Percentiles rank a stretch among this genome's conserved stretches.
Evolutionary conservation across 1,140 invertebrate genomes (phyloP).

Genomic region (Helicoverpa zea): DNA sequence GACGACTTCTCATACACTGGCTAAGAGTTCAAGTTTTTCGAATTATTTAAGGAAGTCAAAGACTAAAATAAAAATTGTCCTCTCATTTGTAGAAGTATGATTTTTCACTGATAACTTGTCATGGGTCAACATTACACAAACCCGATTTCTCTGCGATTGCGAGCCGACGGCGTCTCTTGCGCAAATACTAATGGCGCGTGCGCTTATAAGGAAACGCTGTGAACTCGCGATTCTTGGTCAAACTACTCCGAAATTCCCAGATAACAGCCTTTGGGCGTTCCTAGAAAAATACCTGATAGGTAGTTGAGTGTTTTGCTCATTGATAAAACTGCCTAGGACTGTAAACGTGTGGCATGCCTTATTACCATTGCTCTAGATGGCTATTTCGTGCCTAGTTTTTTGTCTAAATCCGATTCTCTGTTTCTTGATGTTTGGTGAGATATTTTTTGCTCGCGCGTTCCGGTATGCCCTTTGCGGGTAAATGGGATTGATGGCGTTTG

Average conservation of each 20-base stretch:
- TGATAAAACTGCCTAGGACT: slow-evolving; percentile 24
- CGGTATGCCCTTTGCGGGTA: not conserved
- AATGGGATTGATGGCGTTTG: not conserved
- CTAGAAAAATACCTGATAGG: slow-evolving; percentile 44
- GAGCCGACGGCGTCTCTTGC: slow-evolving; percentile 53
- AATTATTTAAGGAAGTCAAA: too few relatives aligned
- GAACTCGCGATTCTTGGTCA: slow-evolving; percentile 50
- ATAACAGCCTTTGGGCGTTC: slow-evolving; percentile 7
- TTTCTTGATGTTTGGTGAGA: not conserved
- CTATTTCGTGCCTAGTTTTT: not conserved
- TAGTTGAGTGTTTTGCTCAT: slow-evolving; percentile 37
- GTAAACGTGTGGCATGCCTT: slow-evolving; percentile 9
- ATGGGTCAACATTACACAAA: slow-evolving; percentile 63
- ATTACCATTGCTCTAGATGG: not conserved
- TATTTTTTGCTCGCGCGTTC: not conserved
- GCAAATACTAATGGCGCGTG: slow-evolving; percentile 60
- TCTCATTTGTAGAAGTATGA: slow-evolving; percentile 19
- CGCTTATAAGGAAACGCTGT: slow-evolving; percentile 64
- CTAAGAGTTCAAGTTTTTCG: too few relatives aligned
- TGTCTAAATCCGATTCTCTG: not conserved
- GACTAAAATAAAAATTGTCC: too few relatives aligned
- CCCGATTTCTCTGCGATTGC: slow-evolving; percentile 68
- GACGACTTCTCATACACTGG: too few relatives aligned
- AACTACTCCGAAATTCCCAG: slow-evolving; percentile 52
- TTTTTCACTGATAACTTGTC: slow-evolving; percentile 35